Conservation (phyloP, 2,113 vertebrate genomes). For the Anguilla rostrata region DNA sequence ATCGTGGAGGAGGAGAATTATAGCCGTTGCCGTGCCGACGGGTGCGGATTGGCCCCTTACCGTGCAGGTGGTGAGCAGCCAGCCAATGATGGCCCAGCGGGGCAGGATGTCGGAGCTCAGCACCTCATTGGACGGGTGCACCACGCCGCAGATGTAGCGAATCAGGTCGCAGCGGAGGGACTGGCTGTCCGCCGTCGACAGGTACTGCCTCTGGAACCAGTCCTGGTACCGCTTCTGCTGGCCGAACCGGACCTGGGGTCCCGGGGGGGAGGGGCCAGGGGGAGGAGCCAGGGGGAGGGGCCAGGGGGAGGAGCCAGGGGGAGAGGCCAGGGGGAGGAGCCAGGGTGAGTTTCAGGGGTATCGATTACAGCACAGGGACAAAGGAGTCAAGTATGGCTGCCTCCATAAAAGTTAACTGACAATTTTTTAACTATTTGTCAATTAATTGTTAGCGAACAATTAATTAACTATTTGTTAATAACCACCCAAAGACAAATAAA, state of each 20-base stretch:
- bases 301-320: too few relatives aligned
- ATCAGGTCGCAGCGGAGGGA: slow-evolving; percentile 94
- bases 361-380: accelerated
- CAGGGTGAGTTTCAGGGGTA: neutral
- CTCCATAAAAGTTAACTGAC: too few relatives aligned
- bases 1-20: neutral
- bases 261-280: neutral
- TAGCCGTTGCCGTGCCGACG: too few relatives aligned
- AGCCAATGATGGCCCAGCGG: slow-evolving; percentile 96
- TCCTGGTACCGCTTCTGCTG: slow-evolving; percentile 97
- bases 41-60: slow-evolving; percentile 59
- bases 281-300: neutral
- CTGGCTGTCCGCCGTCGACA: slow-evolving; percentile 90
- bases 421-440: too few relatives aligned
- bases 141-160: slow-evolving; percentile 93
- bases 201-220: slow-evolving; percentile 95
- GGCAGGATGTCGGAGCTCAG: slow-evolving; percentile 94
- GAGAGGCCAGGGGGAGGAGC: too few relatives aligned
- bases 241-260: slow-evolving; percentile 83
- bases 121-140: slow-evolving; percentile 94
- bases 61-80: slow-evolving; percentile 95
- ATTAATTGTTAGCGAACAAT: too few relatives aligned
- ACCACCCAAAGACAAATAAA: too few relatives aligned
- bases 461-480: too few relatives aligned
- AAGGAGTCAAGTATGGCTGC: too few relatives aligned